phyloP scores from a whole-genome alignment of 2,888 invertebrate species.

The Drosophila melanosoma region DNA sequence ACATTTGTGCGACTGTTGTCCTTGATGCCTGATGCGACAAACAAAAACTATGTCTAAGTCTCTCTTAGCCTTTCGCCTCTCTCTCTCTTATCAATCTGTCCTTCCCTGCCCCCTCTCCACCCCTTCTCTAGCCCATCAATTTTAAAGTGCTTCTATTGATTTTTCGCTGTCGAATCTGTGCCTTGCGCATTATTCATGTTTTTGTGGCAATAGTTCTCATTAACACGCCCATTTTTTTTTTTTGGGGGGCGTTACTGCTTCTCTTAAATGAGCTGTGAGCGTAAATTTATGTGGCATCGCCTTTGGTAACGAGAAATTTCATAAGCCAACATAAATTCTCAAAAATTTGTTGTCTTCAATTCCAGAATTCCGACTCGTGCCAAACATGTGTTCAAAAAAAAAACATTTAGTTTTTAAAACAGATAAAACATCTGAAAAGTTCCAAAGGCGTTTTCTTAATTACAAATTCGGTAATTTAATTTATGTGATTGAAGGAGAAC shows the following conservation, averaged over 20 bases:
- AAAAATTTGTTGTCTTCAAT: too few species aligned
- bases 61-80: not conserved
- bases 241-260: conserved; percentile 1
- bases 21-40: conserved; percentile 36
- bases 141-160: conserved; percentile 49
- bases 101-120: not conserved
- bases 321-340: conserved; percentile 56
- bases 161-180: conserved; percentile 24
- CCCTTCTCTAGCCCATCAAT: conserved; percentile 11
- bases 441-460: conserved; percentile 1
- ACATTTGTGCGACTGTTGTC: conserved; percentile 52
- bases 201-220: conserved; percentile 40
- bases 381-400: conserved; percentile 29
- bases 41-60: conserved; percentile 30
- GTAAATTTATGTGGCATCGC: conserved; percentile 73
- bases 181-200: conserved; percentile 47
- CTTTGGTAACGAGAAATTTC: conserved; percentile 54
- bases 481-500: not conserved
- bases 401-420: conserved; percentile 1
- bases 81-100: conserved; percentile 12
- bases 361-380: conserved; percentile 58
- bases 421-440: conserved; percentile 23
- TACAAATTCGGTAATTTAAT: not conserved
- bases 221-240: conserved; percentile 59
- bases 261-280: conserved; percentile 16